Percentiles rank a stretch among this genome's conserved stretches.
phyloP scores from a whole-genome alignment of 2,888 invertebrate genomes.

The Drosophila koepferae region DNA sequence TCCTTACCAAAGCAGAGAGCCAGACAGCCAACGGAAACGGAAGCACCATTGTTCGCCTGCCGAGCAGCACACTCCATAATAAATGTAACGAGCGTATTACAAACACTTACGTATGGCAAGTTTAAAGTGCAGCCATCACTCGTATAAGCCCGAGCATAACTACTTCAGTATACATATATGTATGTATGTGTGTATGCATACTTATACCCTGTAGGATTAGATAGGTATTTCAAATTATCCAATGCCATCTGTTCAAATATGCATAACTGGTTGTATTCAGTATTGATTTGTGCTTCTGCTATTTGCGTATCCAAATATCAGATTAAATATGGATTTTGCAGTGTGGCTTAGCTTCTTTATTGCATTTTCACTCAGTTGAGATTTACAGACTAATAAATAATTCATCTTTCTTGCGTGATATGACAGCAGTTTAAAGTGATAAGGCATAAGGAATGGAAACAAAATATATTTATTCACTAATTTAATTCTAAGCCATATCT shows the following conservation, averaged over 20 bases:
- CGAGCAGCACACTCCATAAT: constrained; percentile 67
- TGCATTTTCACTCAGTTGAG: neutral
- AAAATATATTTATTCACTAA: too few species aligned
- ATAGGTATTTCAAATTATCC: neutral
- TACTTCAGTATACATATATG: constrained; percentile 5
- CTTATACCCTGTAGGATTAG: constrained; percentile 5
- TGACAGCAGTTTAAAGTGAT: too few species aligned
- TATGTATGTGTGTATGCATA: neutral
- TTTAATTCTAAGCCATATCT: too few species aligned
- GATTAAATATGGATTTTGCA: neutral
- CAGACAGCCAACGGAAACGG: constrained; percentile 26
- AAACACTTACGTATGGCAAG: constrained; percentile 73
- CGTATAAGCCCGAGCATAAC: constrained; percentile 40
- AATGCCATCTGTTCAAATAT: constrained; percentile 6
- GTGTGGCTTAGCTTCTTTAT: neutral
- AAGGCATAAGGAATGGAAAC: too few species aligned
- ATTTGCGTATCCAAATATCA: neutral
- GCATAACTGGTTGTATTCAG: neutral
- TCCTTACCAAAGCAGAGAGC: constrained; percentile 28
- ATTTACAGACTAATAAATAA: neutral
- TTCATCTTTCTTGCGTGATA: neutral
- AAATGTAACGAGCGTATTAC: constrained; percentile 77
- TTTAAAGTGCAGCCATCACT: constrained; percentile 64
- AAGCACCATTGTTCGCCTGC: constrained; percentile 53
- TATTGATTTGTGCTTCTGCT: neutral